Percentiles rank a stretch among this genome's conserved stretches.
Evolutionary conservation across 2,797 vertebrate species (phyloP).

Genomic region (Lithobates sylvaticus): DNA sequence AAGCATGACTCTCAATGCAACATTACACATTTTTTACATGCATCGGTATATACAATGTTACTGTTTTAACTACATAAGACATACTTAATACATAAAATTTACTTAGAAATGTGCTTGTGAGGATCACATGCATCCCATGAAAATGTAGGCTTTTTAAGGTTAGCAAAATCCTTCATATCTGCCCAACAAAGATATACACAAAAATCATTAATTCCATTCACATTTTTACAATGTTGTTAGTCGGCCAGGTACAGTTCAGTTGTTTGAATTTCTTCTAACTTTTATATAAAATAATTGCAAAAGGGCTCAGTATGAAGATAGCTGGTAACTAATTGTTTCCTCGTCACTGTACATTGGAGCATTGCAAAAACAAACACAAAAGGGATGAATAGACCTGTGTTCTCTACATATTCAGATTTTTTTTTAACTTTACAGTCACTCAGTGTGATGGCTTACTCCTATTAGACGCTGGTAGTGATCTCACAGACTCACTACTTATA

Average conservation of each 20-base stretch:
- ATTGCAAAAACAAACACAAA: neutral
- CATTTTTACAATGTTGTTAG: neutral
- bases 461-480: slow-evolving; percentile 34
- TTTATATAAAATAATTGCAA: neutral
- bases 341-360: neutral
- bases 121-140: neutral
- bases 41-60: neutral
- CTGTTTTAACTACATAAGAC: neutral
- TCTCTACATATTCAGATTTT: neutral
- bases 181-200: neutral
- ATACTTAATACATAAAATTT: no score
- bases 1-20: no score
- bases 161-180: no score
- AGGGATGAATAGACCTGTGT: neutral
- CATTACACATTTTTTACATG: no score
- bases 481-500: slow-evolving; percentile 57
- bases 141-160: neutral
- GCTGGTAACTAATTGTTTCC: neutral
- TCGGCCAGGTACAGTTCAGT: neutral
- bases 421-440: neutral
- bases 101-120: neutral
- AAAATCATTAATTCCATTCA: neutral
- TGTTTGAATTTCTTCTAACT: neutral
- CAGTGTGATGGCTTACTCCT: slow-evolving; percentile 6
- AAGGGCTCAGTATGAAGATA: neutral